Evolutionary conservation across 1,140 invertebrate species (phyloP), one percentile per base, ranked within the genome.

Genomic region (Mactra quadrangularis): DNA sequence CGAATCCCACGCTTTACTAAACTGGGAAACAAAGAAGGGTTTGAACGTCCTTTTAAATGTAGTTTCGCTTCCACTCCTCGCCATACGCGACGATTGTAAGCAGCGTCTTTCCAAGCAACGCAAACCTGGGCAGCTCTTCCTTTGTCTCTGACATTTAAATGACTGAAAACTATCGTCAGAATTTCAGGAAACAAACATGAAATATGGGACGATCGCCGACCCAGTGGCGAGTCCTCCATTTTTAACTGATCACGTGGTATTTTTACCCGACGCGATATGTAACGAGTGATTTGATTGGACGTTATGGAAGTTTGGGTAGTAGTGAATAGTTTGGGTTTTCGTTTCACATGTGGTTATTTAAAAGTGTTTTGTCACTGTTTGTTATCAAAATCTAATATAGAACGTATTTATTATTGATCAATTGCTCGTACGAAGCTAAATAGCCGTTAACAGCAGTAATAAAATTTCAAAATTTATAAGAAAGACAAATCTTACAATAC

Each of bases 101-200:
- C 93, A 87, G 97, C 97, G 79, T 98, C 97, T 76, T 97, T 93
- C 97, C 97, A 98, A 29, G 96, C 94, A 22, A 95, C 94, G 93
- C 97, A 99, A 78, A 98, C 97, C 93, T 98, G 97, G 1, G 97
- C 97, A 1, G 96, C 97, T 33, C 97, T 94, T 0, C 98, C 97
- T 91, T 97, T 95, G 93, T 98, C 97, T 87, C 95, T 94, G 6
- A 98, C 97, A 15, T 97, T 96, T 86, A 99, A 94, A 92, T 97
- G 96, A 86, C 96, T 95, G 91, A 99, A 99, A 89, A 99, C 98
- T 83, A 98, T 95, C 27, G 97, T 96, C 35, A 99, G 93, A 75
- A 99, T 95, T 91, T 99, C 97, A 2, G 98, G 97, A 93, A 98
- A 98, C 19, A 98, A 94, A 89, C 96, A 95, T 19, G 96, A 96